Evolutionary conservation across 2,888 invertebrate genomes (phyloP).

Genomic region (Cerastis rubricosa): DNA sequence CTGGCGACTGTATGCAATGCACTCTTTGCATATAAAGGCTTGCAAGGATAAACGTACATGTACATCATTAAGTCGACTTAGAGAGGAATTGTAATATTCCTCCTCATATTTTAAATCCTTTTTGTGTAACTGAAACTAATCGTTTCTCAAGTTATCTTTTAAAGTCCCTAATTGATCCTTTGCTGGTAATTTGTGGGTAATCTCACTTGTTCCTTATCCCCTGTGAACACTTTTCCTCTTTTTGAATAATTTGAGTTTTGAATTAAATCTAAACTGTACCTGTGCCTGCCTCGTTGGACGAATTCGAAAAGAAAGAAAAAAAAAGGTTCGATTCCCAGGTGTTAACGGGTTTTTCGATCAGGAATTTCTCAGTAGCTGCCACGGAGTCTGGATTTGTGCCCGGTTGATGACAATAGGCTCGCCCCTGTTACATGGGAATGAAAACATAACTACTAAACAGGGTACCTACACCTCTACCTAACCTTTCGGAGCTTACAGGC

Average conservation of each 20-base stretch:
- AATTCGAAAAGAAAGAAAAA: too few relatives aligned
- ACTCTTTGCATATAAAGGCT: conserved; percentile 44
- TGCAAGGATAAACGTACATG: conserved; percentile 28
- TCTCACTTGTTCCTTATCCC: not conserved
- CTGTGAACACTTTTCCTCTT: not conserved
- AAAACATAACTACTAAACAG: too few relatives aligned
- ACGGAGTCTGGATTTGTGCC: too few relatives aligned
- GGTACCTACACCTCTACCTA: too few relatives aligned
- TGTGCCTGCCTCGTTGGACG: too few relatives aligned
- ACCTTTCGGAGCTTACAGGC: too few relatives aligned
- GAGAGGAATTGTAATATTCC: conserved; percentile 19
- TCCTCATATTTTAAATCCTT: conserved; percentile 18
- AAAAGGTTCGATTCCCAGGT: too few relatives aligned
- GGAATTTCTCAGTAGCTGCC: too few relatives aligned
- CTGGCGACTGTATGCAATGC: conserved; percentile 33
- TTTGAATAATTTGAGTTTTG: not conserved
- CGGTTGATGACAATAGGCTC: too few relatives aligned
- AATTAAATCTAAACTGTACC: not conserved
- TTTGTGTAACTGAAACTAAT: not conserved
- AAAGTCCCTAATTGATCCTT: not conserved
- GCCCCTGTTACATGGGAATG: too few relatives aligned
- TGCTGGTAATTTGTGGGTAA: not conserved
- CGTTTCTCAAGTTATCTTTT: not conserved
- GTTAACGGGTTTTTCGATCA: too few relatives aligned
- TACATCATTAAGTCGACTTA: conserved; percentile 45